Base-by-base conservation (phyloP, 2,113 vertebrate species). In the Ammodytes dubius region DNA sequence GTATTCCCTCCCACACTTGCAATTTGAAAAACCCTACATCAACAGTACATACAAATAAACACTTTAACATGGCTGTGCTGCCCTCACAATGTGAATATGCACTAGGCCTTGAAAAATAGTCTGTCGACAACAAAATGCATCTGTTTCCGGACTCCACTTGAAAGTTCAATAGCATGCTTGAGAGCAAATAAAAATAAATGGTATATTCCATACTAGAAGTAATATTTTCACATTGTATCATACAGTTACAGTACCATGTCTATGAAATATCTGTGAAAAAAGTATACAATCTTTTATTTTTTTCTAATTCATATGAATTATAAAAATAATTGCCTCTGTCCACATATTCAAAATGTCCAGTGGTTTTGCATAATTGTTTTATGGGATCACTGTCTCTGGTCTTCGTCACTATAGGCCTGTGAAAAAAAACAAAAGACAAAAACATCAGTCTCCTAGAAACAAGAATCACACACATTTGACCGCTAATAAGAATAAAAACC, bases 301-400 rank as follows among this genome's bases (percentile, higher is more conserved):
- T 27, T 3, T 12, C 17, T 81, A 78, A 84, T 87, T 89, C 63
- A 73, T 88, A 68, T 83, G 89, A 91, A 76, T 86, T 95, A 95
- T 59, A 95, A 95, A 95, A 95, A 95, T 95, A 95, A 88, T 87
- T 66, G 90, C 90, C 70, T 91, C 75, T 89, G 81, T 89, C 89
- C 88, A 91, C 87, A 83, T 94, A 91, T 92, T 95, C 74, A 94
- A 95, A 95, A 95, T 94, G 87, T 94, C 94, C 93, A 86, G 88
- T 87, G 84, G 88, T 93, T 27, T 95, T 95, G 95, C 94, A 95
- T 96, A 95, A 94, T 92, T 79, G 91, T 94, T 89, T 91, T 88
- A 93, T 88, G 85, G 89, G 88, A 91, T 93, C 89, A 74, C 1
- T 71, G 81, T 90, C 86, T 85, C 81, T 86, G 87, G 84, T 89